These are phyloP conservation scores for Callosobruchus maculatus DNA, from an alignment of 2,888 invertebrate species.

Conservation along the genomic window DNA sequence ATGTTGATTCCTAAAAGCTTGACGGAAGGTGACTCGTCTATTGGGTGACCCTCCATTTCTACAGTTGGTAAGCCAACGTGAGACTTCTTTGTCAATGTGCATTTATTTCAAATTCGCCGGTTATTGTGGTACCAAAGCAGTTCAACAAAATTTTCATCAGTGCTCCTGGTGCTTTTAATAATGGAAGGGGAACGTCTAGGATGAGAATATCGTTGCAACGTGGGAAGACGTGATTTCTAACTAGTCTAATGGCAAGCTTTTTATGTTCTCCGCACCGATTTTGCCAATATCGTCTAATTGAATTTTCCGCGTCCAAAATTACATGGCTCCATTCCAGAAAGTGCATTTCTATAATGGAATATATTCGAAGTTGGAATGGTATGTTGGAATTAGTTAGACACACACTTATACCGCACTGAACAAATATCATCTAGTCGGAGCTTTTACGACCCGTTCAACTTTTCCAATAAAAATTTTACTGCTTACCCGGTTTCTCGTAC, in stretches of 20 bases:
- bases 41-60: too few species aligned
- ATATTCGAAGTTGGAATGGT: background rate
- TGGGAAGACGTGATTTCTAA: background rate
- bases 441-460: background rate
- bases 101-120: too few species aligned
- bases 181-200: too few species aligned
- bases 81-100: too few species aligned
- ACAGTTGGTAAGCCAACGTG: too few species aligned
- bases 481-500: background rate
- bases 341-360: background rate
- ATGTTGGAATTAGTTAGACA: background rate
- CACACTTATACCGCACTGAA: background rate
- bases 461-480: background rate
- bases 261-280: background rate
- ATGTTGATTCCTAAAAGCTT: too few species aligned
- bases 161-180: too few species aligned
- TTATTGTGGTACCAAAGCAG: too few species aligned
- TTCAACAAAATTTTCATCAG: too few species aligned
- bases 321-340: background rate
- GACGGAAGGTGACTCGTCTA: too few species aligned
- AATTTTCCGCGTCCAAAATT: background rate
- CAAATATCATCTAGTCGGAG: background rate
- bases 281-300: background rate
- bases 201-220: background rate
- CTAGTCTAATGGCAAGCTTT: background rate